Evolutionary conservation across 1,140 invertebrate genomes (phyloP).

Genomic region (Drosophila bocqueti): DNA sequence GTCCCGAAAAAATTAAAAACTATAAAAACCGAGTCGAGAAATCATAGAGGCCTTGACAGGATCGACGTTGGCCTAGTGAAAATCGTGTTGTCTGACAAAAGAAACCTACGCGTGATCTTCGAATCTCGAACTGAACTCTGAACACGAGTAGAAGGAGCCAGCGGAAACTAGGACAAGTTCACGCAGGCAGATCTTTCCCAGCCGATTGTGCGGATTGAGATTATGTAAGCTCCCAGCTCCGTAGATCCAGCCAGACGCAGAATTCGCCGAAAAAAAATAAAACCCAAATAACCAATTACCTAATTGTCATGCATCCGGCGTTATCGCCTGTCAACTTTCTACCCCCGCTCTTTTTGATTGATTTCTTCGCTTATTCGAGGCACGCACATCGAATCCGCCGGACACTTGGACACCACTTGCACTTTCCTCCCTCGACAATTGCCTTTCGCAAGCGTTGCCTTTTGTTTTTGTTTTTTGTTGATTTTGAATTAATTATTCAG

Average conservation of each 20-base stretch:
- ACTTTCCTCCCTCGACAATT: constrained; percentile 65
- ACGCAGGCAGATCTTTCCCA: constrained; percentile 30
- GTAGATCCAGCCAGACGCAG: constrained; percentile 6
- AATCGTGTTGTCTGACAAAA: constrained; percentile 27
- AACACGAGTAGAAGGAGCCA: background rate
- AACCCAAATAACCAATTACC: constrained; percentile 34
- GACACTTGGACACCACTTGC: constrained; percentile 60
- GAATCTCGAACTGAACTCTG: constrained; percentile 8
- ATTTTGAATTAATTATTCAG: constrained; percentile 71
- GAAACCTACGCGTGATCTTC: constrained; percentile 22
- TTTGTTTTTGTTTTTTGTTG: constrained; percentile 18
- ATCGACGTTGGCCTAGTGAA: constrained; percentile 29
- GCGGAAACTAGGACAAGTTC: constrained; percentile 36
- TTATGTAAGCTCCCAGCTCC: constrained; percentile 47
- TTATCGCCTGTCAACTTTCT: constrained; percentile 54
- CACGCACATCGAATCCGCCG: constrained; percentile 40
- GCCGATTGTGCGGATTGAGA: constrained; percentile 15
- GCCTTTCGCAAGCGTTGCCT: constrained; percentile 52
- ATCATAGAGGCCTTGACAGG: constrained; percentile 21
- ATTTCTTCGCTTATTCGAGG: constrained; percentile 50
- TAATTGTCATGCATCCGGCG: constrained; percentile 55
- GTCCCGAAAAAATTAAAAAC: constrained; percentile 17
- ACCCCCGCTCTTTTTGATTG: constrained; percentile 55
- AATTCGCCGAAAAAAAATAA: constrained; percentile 23
- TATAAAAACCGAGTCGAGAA: constrained; percentile 4